phyloP scores from a whole-genome alignment of 2,888 invertebrate genomes.

The Panopea generosa region DNA sequence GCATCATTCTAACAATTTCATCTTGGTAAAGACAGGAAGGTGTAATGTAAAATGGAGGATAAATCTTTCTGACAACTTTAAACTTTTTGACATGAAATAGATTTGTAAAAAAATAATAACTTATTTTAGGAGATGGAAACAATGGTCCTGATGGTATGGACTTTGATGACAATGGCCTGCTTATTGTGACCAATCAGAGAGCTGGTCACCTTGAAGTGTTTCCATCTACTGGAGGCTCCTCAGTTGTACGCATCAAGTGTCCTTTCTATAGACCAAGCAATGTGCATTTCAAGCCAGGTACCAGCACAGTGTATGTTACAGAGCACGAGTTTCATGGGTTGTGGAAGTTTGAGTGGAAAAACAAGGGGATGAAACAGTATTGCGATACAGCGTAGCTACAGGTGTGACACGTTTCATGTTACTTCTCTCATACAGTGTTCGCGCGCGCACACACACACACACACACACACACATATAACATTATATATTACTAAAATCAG shows the following conservation, averaged over 20 bases:
- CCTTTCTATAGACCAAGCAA: conserved; percentile 80
- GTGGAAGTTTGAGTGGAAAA: conserved; percentile 81
- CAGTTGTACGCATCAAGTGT: conserved; percentile 75
- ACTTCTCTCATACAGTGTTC: too few species aligned
- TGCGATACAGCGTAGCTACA: conserved; percentile 67
- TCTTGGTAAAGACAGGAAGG: too few species aligned
- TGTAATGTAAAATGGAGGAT: too few species aligned
- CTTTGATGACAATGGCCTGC: conserved; percentile 78
- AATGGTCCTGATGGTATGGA: conserved; percentile 84
- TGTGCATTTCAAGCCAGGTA: conserved; percentile 77
- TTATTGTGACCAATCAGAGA: conserved; percentile 81
- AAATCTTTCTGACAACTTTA: too few species aligned
- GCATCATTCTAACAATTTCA: too few species aligned
- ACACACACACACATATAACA: too few species aligned
- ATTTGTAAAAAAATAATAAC: too few species aligned
- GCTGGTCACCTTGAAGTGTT: conserved; percentile 80
- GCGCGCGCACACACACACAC: too few species aligned
- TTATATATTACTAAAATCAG: too few species aligned
- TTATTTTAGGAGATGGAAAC: too few species aligned
- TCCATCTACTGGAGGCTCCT: conserved; percentile 72
- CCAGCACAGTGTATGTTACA: conserved; percentile 78
- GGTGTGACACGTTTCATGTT: too few species aligned
- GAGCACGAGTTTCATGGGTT: conserved; percentile 80
- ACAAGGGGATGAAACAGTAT: conserved; percentile 76
- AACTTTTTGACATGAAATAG: too few species aligned